These are phyloP conservation scores for Typhlichthys eigenmanni DNA, from an alignment of 2,797 vertebrate species.

Conservation along the genomic window DNA sequence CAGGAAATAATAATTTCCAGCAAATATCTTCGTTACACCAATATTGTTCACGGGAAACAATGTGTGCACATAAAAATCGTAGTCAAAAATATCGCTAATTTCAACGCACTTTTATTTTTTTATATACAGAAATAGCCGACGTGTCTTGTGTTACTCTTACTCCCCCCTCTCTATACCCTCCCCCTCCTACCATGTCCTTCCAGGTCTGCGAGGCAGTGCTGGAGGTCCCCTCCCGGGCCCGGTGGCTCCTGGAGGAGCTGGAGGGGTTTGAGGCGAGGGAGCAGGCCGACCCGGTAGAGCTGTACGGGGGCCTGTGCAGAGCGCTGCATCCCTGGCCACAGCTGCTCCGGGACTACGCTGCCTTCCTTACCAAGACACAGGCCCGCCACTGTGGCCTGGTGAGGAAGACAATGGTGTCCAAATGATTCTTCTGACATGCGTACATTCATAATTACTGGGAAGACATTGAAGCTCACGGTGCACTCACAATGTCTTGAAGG, in stretches of 20 bases:
- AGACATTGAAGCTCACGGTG: background rate
- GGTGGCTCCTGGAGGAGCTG: constrained; percentile 84
- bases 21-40: no score
- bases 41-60: no score
- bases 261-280: constrained; percentile 76
- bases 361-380: constrained; percentile 86
- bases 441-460: background rate
- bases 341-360: constrained; percentile 87
- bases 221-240: constrained; percentile 74
- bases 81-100: no score
- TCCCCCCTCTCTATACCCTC: background rate
- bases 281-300: constrained; percentile 70
- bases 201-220: constrained; percentile 86
- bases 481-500: no score
- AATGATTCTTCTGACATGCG: background rate
- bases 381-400: constrained; percentile 88
- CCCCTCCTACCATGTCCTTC: background rate
- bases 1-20: no score
- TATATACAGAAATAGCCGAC: no score
- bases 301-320: constrained; percentile 72
- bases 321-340: constrained; percentile 86
- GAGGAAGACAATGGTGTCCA: constrained; percentile 16
- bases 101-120: no score
- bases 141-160: background rate
- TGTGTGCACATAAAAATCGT: no score